These are phyloP conservation scores for Grapholita molesta DNA, from an alignment of 1,140 invertebrate genomes.

Conservation along the genomic window DNA sequence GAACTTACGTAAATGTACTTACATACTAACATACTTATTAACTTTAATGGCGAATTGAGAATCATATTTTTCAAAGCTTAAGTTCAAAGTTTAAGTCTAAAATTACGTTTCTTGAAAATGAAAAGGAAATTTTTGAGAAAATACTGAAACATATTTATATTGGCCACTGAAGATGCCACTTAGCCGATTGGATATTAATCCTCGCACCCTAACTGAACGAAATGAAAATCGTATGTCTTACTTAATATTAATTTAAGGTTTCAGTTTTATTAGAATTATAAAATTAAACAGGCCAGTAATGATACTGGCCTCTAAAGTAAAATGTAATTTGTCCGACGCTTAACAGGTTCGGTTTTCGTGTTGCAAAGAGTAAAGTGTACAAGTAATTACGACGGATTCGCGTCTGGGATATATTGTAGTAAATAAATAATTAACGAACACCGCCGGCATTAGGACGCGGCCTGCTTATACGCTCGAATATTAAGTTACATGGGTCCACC, in stretches of 20 bases:
- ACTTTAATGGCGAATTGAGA: too few species aligned
- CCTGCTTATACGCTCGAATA: slow-evolving; percentile 25
- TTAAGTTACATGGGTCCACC: slow-evolving; percentile 23
- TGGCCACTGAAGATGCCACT: slow-evolving; percentile 13
- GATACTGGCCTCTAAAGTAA: neutral
- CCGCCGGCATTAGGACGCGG: slow-evolving; percentile 36
- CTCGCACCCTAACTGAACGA: neutral
- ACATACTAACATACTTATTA: too few species aligned
- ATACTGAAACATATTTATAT: slow-evolving; percentile 6
- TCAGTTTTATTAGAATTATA: slow-evolving; percentile 11
- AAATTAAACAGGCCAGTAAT: slow-evolving; percentile 8
- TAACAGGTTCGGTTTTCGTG: slow-evolving; percentile 16
- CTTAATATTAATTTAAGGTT: slow-evolving; percentile 13
- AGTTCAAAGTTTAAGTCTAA: too few species aligned
- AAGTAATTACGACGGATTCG: slow-evolving; percentile 38
- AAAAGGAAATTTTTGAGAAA: neutral
- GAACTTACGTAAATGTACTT: too few species aligned
- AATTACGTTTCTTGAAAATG: too few species aligned
- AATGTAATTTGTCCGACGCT: slow-evolving; percentile 17
- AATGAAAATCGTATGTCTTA: slow-evolving; percentile 12
- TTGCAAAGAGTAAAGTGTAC: slow-evolving; percentile 30
- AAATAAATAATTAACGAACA: slow-evolving; percentile 53
- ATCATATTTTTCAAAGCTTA: too few species aligned
- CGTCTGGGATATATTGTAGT: slow-evolving; percentile 36
- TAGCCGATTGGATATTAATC: slow-evolving; percentile 16